Evolutionary conservation across 2,797 vertebrate species (phyloP).

Genomic region (Pyrocephalus nanus): DNA sequence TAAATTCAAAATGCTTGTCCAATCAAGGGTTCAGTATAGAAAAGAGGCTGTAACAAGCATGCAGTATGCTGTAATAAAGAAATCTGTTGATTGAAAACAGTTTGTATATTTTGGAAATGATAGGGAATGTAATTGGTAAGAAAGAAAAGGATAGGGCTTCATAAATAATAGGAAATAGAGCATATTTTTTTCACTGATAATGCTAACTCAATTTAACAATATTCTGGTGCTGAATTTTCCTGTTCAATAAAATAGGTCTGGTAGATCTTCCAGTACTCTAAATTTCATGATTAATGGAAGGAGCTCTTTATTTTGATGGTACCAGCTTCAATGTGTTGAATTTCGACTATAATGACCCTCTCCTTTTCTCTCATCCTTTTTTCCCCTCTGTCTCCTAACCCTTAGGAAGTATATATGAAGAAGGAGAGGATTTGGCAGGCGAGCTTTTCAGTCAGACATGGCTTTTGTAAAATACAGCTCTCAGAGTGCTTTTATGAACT

Average conservation of each 20-base stretch:
- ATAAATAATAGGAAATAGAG: slow-evolving; percentile 99
- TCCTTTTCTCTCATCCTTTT: not conserved
- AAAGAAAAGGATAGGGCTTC: slow-evolving; percentile 98
- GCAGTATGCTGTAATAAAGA: slow-evolving; percentile 92
- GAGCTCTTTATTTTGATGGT: slow-evolving; percentile 66
- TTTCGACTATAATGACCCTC: slow-evolving; percentile 44
- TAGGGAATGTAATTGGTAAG: slow-evolving; percentile 99
- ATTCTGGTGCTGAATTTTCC: slow-evolving; percentile 79
- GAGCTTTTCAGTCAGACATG: slow-evolving; percentile 6
- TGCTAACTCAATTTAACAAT: slow-evolving; percentile 80
- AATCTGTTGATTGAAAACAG: slow-evolving; percentile 99
- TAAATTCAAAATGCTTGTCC: slow-evolving; percentile 96
- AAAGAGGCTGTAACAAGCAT: slow-evolving; percentile 89
- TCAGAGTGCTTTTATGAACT: slow-evolving; percentile 31
- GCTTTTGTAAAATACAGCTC: not conserved
- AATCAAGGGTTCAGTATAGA: slow-evolving; percentile 93
- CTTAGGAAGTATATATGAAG: slow-evolving; percentile 14
- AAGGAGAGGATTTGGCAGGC: slow-evolving; percentile 25
- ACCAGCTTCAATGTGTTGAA: slow-evolving; percentile 50
- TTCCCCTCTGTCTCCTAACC: not conserved
- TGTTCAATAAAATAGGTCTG: slow-evolving; percentile 68
- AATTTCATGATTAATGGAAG: slow-evolving; percentile 70
- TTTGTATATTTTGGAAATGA: slow-evolving; percentile 99
- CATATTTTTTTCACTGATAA: slow-evolving; percentile 91
- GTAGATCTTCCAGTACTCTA: slow-evolving; percentile 59